These are phyloP conservation scores for Habrosyne pyritoides DNA, from an alignment of 2,888 invertebrate species.

Conservation along the genomic window DNA sequence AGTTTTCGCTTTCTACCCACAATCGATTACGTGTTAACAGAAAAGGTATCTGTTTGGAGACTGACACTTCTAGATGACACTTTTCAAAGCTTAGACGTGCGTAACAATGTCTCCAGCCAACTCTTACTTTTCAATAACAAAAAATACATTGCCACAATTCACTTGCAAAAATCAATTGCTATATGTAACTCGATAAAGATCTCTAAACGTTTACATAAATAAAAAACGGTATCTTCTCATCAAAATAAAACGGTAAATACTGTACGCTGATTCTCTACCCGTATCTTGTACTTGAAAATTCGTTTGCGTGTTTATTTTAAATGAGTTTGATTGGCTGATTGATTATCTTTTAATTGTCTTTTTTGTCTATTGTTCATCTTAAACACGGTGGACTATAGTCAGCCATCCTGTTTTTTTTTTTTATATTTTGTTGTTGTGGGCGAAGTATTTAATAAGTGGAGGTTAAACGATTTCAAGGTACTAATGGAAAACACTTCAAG, in stretches of 20 bases:
- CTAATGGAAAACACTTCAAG: not conserved
- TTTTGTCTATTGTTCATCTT: not conserved
- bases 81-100: conserved; percentile 18
- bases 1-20: not conserved
- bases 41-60: not conserved
- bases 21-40: not conserved
- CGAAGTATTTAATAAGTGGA: not conserved
- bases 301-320: not conserved
- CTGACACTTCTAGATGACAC: conserved; percentile 5
- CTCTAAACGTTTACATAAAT: not conserved
- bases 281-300: not conserved
- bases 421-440: not conserved
- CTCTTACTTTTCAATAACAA: conserved; percentile 5
- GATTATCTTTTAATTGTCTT: conserved; percentile 7
- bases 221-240: not conserved
- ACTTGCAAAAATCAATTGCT: not conserved
- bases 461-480: not conserved
- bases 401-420: too few species aligned
- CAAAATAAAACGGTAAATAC: not conserved
- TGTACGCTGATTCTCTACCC: not conserved
- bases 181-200: not conserved
- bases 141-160: not conserved
- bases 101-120: conserved; percentile 12
- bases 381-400: not conserved
- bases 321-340: not conserved